Conservation (phyloP, 1,140 invertebrate species). For the Diorhabda sublineata region DNA sequence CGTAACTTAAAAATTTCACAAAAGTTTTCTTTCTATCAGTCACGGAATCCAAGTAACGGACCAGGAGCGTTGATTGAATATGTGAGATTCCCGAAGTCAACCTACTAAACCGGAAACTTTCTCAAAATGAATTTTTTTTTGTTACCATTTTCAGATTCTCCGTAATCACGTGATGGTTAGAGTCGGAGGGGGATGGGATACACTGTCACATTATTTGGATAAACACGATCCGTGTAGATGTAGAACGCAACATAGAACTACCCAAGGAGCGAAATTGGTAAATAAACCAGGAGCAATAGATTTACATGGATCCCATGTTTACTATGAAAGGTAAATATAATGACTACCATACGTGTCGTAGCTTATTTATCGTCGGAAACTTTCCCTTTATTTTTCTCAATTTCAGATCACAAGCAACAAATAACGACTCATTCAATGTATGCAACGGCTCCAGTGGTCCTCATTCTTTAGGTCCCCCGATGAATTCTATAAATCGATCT, state of each 20-base stretch:
- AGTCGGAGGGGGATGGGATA: slow-evolving; percentile 97
- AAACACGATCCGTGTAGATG: slow-evolving; percentile 96
- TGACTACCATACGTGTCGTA: too few relatives aligned
- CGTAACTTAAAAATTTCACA: too few relatives aligned
- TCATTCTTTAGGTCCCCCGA: slow-evolving; percentile 42
- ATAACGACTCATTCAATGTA: background rate
- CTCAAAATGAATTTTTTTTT: too few relatives aligned
- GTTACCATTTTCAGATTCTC: slow-evolving; percentile 64
- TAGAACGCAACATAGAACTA: slow-evolving; percentile 62
- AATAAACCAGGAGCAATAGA: slow-evolving; percentile 56
- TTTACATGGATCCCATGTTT: slow-evolving; percentile 74
- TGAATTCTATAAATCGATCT: slow-evolving; percentile 47
- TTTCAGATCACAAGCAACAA: slow-evolving; percentile 19
- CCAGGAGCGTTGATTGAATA: too few relatives aligned
- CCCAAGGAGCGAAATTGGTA: slow-evolving; percentile 58
- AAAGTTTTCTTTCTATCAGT: too few relatives aligned
- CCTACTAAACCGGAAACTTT: too few relatives aligned
- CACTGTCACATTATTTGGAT: slow-evolving; percentile 90
- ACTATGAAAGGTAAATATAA: slow-evolving; percentile 67
- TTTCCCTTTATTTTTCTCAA: background rate
- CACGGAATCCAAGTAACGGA: too few relatives aligned
- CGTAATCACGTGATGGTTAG: slow-evolving; percentile 97
- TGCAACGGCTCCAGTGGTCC: slow-evolving; percentile 22
- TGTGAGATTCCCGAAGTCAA: too few relatives aligned
- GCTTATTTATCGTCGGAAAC: too few relatives aligned